A percentile compares a stretch with the other conserved stretches of the same genome.
Evolutionary conservation across 2,888 invertebrate species (phyloP).

Genomic region (Epirrhoe alternata): DNA sequence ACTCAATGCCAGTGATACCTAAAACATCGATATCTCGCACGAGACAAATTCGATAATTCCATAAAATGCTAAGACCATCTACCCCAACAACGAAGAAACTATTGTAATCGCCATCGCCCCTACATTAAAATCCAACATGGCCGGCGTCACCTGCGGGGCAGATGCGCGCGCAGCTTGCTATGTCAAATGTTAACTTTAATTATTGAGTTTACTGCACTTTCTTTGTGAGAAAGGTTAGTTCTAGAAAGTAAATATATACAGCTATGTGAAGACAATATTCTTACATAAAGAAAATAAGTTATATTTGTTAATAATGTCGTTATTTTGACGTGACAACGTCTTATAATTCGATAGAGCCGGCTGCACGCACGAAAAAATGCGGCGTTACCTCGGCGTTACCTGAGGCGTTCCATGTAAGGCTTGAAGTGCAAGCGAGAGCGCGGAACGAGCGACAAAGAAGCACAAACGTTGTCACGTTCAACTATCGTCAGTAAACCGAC

Average conservation of each 20-base stretch:
- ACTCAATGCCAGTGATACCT: no score
- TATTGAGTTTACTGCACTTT: conserved; percentile 20
- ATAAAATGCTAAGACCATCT: conserved; percentile 6
- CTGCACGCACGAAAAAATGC: no score
- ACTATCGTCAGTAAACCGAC: no score
- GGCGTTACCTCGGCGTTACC: no score
- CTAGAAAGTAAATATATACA: conserved; percentile 14
- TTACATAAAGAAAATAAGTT: background rate
- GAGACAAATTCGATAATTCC: conserved; percentile 5
- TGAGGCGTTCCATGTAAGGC: no score
- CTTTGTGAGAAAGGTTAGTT: conserved; percentile 16
- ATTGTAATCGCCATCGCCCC: conserved; percentile 36
- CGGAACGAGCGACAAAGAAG: no score
- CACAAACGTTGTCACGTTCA: no score
- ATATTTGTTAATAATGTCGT: no score
- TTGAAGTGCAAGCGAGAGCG: no score
- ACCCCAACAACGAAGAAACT: conserved; percentile 35
- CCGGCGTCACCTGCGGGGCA: conserved; percentile 69
- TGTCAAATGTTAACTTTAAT: conserved; percentile 48
- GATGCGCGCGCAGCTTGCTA: conserved; percentile 69
- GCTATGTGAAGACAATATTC: background rate
- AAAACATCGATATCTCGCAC: background rate
- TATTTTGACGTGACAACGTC: no score
- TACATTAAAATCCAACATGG: conserved; percentile 50
- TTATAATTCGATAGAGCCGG: no score